Conservation (phyloP, 1,140 invertebrate genomes). For the Leptonema lineaticorne region DNA sequence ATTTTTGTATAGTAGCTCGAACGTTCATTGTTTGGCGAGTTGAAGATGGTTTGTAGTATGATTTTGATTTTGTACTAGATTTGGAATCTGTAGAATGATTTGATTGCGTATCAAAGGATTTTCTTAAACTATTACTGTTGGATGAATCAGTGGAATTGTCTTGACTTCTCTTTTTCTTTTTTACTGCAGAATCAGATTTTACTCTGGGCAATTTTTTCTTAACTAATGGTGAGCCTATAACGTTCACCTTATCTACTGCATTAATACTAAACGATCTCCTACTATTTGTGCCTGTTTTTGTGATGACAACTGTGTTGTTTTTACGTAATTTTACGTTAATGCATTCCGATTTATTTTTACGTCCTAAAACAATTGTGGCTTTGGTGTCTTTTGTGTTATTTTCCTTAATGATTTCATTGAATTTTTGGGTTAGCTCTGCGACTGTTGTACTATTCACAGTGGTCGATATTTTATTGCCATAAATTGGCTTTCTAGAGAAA, state of each 20-base stretch:
- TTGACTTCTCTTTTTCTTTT: conserved; percentile 38
- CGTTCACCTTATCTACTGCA: conserved; percentile 48
- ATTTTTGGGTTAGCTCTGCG: conserved; percentile 58
- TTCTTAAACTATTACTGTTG: too few relatives aligned
- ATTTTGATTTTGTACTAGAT: conserved; percentile 24
- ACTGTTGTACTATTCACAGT: conserved; percentile 56
- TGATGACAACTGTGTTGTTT: conserved; percentile 53
- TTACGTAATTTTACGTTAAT: conserved; percentile 53
- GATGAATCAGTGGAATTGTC: too few relatives aligned
- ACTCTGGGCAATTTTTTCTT: conserved; percentile 51
- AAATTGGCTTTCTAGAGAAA: conserved; percentile 46
- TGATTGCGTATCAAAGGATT: neutral
- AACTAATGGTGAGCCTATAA: conserved; percentile 45
- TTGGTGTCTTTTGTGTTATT: conserved; percentile 50
- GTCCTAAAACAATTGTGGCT: conserved; percentile 50
- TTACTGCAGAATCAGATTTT: conserved; percentile 51
- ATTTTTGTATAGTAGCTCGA: conserved; percentile 35
- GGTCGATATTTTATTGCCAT: conserved; percentile 48
- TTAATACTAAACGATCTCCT: conserved; percentile 48
- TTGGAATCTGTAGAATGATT: conserved; percentile 2
- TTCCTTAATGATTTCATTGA: conserved; percentile 55
- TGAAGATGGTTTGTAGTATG: conserved; percentile 33
- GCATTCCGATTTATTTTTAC: conserved; percentile 44
- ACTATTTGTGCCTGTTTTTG: conserved; percentile 48
- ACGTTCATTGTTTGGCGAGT: conserved; percentile 30